Conservation (phyloP, 1,140 invertebrate genomes). For the Subanguina moxae region DNA sequence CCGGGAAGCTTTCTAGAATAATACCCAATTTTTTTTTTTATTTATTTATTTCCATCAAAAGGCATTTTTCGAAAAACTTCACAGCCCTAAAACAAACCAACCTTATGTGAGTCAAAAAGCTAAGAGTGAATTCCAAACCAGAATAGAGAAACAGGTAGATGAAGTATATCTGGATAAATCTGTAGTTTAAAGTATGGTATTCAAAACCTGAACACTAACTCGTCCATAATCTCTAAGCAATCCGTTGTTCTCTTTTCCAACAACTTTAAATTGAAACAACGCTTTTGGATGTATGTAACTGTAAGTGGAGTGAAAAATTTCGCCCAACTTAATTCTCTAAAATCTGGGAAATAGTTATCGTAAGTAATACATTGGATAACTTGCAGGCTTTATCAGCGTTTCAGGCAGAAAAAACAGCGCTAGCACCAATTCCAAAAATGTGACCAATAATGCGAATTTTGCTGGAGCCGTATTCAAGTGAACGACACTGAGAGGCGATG, state of each 20-base stretch:
- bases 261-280: not conserved
- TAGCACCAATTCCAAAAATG: constrained; percentile 66
- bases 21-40: too few relatives aligned
- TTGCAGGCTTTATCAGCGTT: not conserved
- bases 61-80: too few relatives aligned
- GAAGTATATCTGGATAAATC: constrained; percentile 73
- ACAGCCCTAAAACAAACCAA: constrained; percentile 62
- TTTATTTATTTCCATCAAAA: too few relatives aligned
- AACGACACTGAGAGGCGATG: constrained; percentile 57
- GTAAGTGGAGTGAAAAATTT: constrained; percentile 12
- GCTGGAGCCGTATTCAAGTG: constrained; percentile 79
- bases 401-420: constrained; percentile 11
- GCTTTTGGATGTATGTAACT: not conserved
- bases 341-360: not conserved
- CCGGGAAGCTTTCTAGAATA: too few relatives aligned
- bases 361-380: not conserved
- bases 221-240: constrained; percentile 63
- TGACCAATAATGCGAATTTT: constrained; percentile 74
- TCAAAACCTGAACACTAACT: constrained; percentile 70
- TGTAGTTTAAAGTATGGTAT: constrained; percentile 56
- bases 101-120: constrained; percentile 87
- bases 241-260: constrained; percentile 64
- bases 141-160: constrained; percentile 93
- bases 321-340: not conserved
- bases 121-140: constrained; percentile 92